These are phyloP conservation scores for Acronicta leporina DNA, from an alignment of 2,888 invertebrate genomes.

Conservation along the genomic window DNA sequence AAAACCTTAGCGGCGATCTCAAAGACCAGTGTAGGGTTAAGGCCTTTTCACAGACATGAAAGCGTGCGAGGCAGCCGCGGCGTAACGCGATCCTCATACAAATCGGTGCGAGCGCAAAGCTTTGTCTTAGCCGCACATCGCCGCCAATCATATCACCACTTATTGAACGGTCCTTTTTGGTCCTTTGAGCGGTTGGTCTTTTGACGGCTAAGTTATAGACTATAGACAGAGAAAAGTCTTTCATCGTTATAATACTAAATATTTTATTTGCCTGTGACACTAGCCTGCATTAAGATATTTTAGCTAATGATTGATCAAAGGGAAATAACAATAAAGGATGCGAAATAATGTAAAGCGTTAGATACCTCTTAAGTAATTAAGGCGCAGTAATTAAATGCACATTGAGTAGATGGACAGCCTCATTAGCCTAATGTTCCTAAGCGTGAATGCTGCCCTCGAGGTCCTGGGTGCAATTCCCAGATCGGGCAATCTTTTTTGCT, in stretches of 20 bases:
- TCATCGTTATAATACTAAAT: background rate
- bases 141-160: slow-evolving; percentile 74
- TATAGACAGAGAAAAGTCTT: background rate
- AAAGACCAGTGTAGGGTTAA: slow-evolving; percentile 57
- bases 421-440: no score
- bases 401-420: no score
- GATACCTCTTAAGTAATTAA: no score
- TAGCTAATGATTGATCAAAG: no score
- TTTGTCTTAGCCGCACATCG: slow-evolving; percentile 70
- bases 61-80: slow-evolving; percentile 65
- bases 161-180: slow-evolving; percentile 43
- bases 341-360: no score
- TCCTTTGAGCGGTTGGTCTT: slow-evolving; percentile 20
- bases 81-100: slow-evolving; percentile 75
- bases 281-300: no score
- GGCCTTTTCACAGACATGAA: slow-evolving; percentile 61
- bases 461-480: no score
- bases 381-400: no score
- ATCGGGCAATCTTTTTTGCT: no score
- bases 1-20: slow-evolving; percentile 54
- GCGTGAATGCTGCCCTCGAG: no score
- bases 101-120: slow-evolving; percentile 69
- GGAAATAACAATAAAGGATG: no score
- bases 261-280: no score
- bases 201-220: background rate